Conservation (phyloP, 1,140 invertebrate genomes). For the Mercenaria mercenaria region DNA sequence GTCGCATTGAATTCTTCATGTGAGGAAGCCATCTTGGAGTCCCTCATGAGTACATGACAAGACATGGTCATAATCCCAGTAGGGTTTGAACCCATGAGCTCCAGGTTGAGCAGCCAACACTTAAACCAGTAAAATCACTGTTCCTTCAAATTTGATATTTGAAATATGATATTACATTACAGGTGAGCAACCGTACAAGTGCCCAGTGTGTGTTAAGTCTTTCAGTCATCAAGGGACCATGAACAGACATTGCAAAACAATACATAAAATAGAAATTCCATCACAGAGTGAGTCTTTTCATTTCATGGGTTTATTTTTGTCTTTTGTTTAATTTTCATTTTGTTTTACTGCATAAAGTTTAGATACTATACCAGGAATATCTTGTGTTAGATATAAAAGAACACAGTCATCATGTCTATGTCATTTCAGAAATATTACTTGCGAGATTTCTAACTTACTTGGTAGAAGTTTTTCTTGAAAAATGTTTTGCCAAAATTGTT, state of each 20-base stretch:
- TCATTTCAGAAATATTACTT: background rate
- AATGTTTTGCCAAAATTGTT: too few species aligned
- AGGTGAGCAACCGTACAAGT: conserved; percentile 61
- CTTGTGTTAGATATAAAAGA: background rate
- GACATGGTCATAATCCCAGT: too few species aligned
- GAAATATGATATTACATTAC: background rate
- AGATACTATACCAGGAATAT: background rate
- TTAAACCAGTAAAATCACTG: too few species aligned
- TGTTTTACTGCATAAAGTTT: background rate
- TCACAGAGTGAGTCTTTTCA: conserved; percentile 39
- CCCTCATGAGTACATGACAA: too few species aligned
- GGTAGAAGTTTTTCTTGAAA: too few species aligned
- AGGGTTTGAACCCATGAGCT: too few species aligned
- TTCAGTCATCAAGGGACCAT: conserved; percentile 63
- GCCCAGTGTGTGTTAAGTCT: conserved; percentile 50
- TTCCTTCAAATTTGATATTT: too few species aligned
- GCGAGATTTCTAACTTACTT: too few species aligned
- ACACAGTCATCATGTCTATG: background rate
- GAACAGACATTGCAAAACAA: conserved; percentile 62
- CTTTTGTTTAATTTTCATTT: background rate
- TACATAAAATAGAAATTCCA: conserved; percentile 46
- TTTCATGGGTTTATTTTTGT: background rate
- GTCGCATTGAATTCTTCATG: too few species aligned
- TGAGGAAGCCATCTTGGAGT: too few species aligned
- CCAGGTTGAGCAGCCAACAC: too few species aligned